Base-by-base conservation (phyloP, 2,888 invertebrate genomes). In the Meiosimyza decipiens region DNA sequence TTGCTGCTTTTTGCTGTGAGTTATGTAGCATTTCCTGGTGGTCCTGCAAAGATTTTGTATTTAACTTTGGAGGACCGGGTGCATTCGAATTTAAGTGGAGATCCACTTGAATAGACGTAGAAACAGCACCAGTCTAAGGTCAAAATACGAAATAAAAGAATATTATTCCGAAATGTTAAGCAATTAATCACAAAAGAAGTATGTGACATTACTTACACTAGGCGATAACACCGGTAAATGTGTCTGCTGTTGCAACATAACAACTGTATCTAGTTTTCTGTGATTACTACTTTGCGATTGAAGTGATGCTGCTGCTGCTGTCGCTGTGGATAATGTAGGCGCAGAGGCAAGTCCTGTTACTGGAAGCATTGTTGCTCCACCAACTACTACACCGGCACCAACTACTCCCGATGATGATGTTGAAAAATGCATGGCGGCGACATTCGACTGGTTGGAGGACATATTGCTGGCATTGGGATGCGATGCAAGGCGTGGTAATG, bases 401-500 rank as follows among this genome's bases (percentile, higher is more conserved):
- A 69, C 72, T 66, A 47, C 71, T 60, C 64, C 64, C 22, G 60
- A 59, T 50, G 63, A 66, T 47, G 80, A 79, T 73, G 76, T 77
- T 62, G 82, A 77, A 60, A 82, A 84, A 80, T 83, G 82, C 79
- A 83, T 80, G 77, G 82, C 82, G 73, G 72, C 74, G 71, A 75
- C 75, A 74, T 75, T 77, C 55, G 75, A 75, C 22, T 68, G 52
- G 72, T 71, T 72, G 76, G 79, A 77, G 75, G 79, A 77, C 76
- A 76, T 75, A 77, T 77, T 73, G 80, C 71, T 73, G 77, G 81
- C 78, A 79, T 83, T 84, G 73, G 87, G 87, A 83, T 87, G 87
- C 73, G 87, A 87, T 77, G 86, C 83, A 77, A 87, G 80, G 64
- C 90, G 88, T 59, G 90, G 91, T 81, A 90, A 83, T 67, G 90